phyloP scores from a whole-genome alignment of 1,140 invertebrate species.

The Drosophila subpulchrella region DNA sequence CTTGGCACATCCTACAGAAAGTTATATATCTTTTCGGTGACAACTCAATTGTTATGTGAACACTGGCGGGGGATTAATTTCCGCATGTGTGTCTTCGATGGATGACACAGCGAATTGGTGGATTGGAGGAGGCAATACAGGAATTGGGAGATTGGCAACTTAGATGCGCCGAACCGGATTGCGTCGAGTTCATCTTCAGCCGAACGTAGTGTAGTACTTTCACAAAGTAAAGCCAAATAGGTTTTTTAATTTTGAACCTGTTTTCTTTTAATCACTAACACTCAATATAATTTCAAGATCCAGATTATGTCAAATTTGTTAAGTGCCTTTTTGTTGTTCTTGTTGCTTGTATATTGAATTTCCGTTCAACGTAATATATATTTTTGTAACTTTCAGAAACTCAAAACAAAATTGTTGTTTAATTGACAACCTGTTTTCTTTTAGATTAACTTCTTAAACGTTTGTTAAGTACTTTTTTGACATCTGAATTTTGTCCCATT shows the following conservation, averaged over 20 bases:
- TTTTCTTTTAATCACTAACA: background rate
- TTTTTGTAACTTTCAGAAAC: background rate
- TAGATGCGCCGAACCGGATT: slow-evolving; percentile 34
- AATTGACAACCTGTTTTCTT: background rate
- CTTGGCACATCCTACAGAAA: slow-evolving; percentile 39
- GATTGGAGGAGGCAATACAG: slow-evolving; percentile 34
- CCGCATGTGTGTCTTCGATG: slow-evolving; percentile 27
- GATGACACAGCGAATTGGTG: slow-evolving; percentile 32
- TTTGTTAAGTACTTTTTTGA: background rate
- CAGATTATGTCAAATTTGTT: background rate
- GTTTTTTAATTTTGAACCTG: slow-evolving; percentile 8
- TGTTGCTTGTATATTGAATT: background rate
- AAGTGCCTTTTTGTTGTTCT: background rate
- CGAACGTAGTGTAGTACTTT: slow-evolving; percentile 27
- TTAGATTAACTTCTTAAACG: background rate
- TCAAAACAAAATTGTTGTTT: background rate
- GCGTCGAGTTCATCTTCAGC: slow-evolving; percentile 32
- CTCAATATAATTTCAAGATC: background rate
- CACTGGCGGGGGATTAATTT: slow-evolving; percentile 39
- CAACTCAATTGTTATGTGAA: slow-evolving; percentile 51
- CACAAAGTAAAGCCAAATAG: slow-evolving; percentile 8
- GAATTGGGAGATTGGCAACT: slow-evolving; percentile 23
- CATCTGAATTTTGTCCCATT: slow-evolving; percentile 3
- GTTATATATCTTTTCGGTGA: slow-evolving; percentile 42
- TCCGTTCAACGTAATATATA: background rate